These are phyloP conservation scores for Alcedo quadribrachys DNA, from an alignment of 2,797 vertebrate species.

Conservation along the genomic window DNA sequence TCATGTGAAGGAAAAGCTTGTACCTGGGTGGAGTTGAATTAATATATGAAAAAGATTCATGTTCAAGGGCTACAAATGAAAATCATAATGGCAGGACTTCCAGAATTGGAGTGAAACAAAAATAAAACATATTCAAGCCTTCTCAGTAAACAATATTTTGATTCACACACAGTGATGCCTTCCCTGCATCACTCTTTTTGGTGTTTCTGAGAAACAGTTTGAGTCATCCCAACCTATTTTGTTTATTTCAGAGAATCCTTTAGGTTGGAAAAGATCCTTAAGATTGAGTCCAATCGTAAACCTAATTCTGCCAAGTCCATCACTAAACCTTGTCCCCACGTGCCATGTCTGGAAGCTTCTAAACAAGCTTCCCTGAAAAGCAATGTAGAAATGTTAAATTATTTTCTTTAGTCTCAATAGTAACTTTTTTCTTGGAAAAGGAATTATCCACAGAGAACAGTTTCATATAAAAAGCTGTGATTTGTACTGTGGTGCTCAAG, in stretches of 20 bases:
- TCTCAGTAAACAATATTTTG: neutral
- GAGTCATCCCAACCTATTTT: neutral
- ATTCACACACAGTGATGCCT: neutral
- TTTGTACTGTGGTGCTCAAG: neutral
- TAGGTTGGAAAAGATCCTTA: neutral
- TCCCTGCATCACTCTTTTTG: neutral
- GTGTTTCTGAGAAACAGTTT: neutral
- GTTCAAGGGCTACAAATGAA: neutral
- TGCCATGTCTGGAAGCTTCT: neutral
- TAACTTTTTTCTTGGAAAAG: neutral
- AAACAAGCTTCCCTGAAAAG: neutral
- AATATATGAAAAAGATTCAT: neutral
- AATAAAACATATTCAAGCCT: neutral
- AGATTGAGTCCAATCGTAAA: neutral
- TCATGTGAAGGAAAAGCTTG: neutral
- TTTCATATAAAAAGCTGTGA: neutral
- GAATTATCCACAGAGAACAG: neutral
- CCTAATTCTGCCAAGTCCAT: neutral
- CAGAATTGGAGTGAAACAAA: neutral
- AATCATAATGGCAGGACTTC: neutral
- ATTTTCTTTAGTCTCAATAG: neutral
- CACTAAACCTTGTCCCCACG: neutral
- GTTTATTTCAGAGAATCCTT: neutral
- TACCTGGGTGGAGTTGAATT: neutral
- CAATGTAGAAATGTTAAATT: neutral